Evolutionary conservation across 1,140 invertebrate species (phyloP), one percentile per base, ranked within the genome.

Genomic region (Lepidurus arcticus): DNA sequence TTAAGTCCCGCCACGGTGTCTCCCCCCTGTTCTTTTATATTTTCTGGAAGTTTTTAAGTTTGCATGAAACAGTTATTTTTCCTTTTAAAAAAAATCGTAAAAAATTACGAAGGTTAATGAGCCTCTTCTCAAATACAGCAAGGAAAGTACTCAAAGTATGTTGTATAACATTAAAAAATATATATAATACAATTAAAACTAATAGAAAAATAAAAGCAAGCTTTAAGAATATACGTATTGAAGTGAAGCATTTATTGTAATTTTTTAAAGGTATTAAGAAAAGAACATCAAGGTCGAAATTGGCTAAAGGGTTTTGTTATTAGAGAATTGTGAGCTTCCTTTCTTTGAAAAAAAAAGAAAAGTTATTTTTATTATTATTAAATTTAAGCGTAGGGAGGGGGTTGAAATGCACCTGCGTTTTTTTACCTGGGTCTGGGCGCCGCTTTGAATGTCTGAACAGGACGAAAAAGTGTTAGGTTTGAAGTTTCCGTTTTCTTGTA

Each of bases 1-100:
- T 65, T 65, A 65, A 65, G 53, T 65, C 53, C 53, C 53, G 53
- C 53, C 53, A 65, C 21, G 53, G 9, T 65, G 53, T 65, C 53
- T 65, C 53, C 21, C 21, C 21, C 53, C 9, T 65, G 7, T 65
- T 65, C 8, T 65, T 65, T 65, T 21, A 13, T 16, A 7, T 21
- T 65, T 65, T 65, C 53, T 21, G 16, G n/a, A 21, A 65, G 53
- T 65, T 65, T 65, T 65, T 65, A 65, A 65, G 21, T 34, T 34
- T 34, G 34, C 34, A 34, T 34, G 4, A 34, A 34, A 34, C 34
- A 34, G 34, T 34, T 34, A 34, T 34, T 34, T 34, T 34, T 4
- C 2, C 3, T 34, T 34, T 34, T n/a, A n/a, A 1, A 34, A 34
- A 34, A 34, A 34, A 34, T 34, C 34, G 0, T 34, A 34, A 34